These are phyloP conservation scores for Leucophenga montana DNA, from an alignment of 2,888 invertebrate genomes.

Conservation along the genomic window DNA sequence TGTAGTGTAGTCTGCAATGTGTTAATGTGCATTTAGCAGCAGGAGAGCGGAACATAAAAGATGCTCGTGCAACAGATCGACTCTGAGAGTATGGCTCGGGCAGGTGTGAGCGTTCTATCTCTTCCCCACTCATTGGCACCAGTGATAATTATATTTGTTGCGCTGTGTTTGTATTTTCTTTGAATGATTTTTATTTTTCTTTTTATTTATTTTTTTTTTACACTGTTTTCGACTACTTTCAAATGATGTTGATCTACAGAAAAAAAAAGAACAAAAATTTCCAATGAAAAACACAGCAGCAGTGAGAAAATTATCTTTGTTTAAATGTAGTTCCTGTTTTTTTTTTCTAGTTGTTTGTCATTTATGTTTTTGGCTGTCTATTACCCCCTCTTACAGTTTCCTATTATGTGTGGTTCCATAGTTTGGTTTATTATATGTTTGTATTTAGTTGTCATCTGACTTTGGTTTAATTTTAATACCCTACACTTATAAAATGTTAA, in stretches of 20 bases:
- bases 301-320: neutral
- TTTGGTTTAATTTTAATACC: too few relatives aligned
- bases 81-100: neutral
- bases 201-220: neutral
- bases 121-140: neutral
- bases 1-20: neutral
- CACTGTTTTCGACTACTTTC: neutral
- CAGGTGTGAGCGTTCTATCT: constrained; percentile 5
- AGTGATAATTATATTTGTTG: neutral
- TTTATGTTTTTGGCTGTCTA: neutral
- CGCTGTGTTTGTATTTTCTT: neutral
- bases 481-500: too few relatives aligned
- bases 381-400: too few relatives aligned
- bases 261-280: constrained; percentile 9
- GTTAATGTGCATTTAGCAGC: constrained; percentile 7
- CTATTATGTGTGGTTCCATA: too few relatives aligned
- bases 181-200: constrained; percentile 11
- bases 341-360: constrained; percentile 47
- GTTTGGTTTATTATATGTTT: too few relatives aligned
- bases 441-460: too few relatives aligned
- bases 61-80: neutral
- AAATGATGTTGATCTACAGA: neutral
- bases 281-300: neutral
- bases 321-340: constrained; percentile 62
- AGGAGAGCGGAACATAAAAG: neutral